Percentiles rank a stretch among this genome's conserved stretches.
These are phyloP conservation scores for Heloderma charlesbogerti DNA, from an alignment of 2,113 vertebrate genomes.

Conservation along the genomic window DNA sequence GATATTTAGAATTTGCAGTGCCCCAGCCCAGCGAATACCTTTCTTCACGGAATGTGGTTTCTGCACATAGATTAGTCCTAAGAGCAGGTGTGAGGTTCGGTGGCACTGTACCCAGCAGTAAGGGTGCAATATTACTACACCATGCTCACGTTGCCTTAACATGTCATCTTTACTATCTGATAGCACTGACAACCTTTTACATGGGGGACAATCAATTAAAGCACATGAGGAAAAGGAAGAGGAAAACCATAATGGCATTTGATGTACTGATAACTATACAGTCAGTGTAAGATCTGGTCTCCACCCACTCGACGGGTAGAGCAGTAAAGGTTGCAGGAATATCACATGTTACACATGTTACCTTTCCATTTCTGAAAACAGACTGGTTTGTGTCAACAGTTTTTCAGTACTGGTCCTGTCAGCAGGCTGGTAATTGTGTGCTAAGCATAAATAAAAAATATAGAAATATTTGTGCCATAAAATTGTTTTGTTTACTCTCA, in stretches of 20 bases:
- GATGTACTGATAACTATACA: background rate
- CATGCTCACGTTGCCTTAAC: background rate
- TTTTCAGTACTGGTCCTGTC: background rate
- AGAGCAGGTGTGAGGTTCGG: background rate
- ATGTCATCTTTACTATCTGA: background rate
- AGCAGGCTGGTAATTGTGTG: background rate
- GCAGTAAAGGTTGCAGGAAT: background rate
- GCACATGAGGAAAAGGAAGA: background rate
- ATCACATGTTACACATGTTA: background rate
- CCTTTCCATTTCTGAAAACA: background rate
- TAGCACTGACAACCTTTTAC: background rate
- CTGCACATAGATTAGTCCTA: background rate
- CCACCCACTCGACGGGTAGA: background rate
- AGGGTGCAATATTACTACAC: background rate
- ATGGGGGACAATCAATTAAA: background rate
- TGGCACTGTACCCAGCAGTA: background rate
- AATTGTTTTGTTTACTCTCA: background rate
- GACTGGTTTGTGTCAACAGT: background rate
- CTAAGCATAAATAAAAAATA: constrained; percentile 1
- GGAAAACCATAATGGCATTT: background rate
- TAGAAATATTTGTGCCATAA: background rate
- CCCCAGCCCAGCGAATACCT: background rate
- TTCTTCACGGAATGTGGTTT: background rate
- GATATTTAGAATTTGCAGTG: background rate
- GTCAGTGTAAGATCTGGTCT: background rate